Percentiles rank a stretch among this genome's conserved stretches.
phyloP scores from a whole-genome alignment of 1,140 invertebrate species.

The Akabosia matsudoensis region DNA sequence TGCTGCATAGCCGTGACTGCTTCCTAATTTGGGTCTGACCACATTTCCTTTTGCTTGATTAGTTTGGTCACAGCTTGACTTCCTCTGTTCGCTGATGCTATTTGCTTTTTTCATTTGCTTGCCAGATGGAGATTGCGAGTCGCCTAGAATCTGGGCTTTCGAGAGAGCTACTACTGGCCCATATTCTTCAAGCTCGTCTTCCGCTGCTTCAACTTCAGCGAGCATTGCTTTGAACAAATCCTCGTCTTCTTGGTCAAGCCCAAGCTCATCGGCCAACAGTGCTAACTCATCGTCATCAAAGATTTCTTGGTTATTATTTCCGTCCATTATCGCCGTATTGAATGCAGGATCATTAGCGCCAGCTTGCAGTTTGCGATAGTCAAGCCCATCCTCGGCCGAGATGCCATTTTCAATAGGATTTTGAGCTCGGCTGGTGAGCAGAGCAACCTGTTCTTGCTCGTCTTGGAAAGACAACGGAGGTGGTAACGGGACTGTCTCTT shows the following conservation, averaged over 20 bases:
- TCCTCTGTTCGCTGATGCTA: not conserved
- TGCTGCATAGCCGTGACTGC: too few relatives aligned
- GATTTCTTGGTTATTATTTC: slow-evolving; percentile 4
- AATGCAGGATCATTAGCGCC: not conserved
- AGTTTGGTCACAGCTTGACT: not conserved
- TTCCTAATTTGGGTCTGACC: slow-evolving; percentile 20
- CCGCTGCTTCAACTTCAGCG: slow-evolving; percentile 26
- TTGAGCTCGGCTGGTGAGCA: too few relatives aligned
- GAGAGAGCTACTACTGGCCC: not conserved
- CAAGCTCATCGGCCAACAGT: slow-evolving; percentile 42
- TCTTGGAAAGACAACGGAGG: slow-evolving; percentile 46
- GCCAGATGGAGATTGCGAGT: not conserved
- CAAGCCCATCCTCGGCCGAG: not conserved
- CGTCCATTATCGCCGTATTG: not conserved
- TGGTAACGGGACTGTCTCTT: slow-evolving; percentile 46
- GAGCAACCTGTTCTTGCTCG: slow-evolving; percentile 25
- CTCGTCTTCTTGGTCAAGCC: slow-evolving; percentile 39
- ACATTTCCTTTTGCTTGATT: not conserved
- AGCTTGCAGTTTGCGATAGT: too few relatives aligned
- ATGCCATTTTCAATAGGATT: not conserved
- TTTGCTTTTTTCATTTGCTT: not conserved
- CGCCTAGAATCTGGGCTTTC: not conserved
- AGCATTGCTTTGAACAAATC: slow-evolving; percentile 35
- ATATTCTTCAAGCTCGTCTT: slow-evolving; percentile 18
- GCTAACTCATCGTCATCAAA: slow-evolving; percentile 36